Base-by-base conservation (phyloP, 2,113 vertebrate genomes). In the Scartelaos histophorus region DNA sequence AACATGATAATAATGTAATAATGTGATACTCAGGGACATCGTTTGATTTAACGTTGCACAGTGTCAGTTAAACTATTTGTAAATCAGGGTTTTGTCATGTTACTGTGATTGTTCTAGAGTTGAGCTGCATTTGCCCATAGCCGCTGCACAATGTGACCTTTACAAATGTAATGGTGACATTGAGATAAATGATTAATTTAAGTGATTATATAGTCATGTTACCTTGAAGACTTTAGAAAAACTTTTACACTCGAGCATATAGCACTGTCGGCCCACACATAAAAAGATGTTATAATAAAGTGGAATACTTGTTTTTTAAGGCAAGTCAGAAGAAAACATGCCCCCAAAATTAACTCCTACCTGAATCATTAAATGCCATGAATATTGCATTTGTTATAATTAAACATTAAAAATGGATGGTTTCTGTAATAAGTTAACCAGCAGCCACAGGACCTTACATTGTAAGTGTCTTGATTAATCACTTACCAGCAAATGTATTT, bases 331-430 rank as follows among this genome's bases (percentile, higher is more conserved):
- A 62, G 64, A 70, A 67, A 25, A 70, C 71, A 66, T 35, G 74
- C 79, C 29, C 49, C 68, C 69, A 82, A 84, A 86, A 80, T 49
- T 25, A 75, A 84, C 82, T 75, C 79, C 60, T 76, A 81, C 83
- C 80, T 82, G 76, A 73, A 78, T 89, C 87, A 90, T 92, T 81
- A 83, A 68, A 72, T 58, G 65, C 86, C 72, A 80, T 93, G 45
- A 87, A 92, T 91, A 86, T 85, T 92, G 89, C 54, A 93, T 89
- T 78, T 80, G 87, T 73, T 82, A 80, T 92, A 93, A 93, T 92
- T 92, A 92, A 89, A 90, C 86, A 91, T 91, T 83, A 93, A 92
- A 91, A 64, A 83, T 89, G 84, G 82, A 93, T 90, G 66, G 67
- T n/a, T 88, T 87, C 81, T 81, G 87, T 86, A 88, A 93, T 90